These are phyloP conservation scores for Lycophotia porphyrea DNA, from an alignment of 2,888 invertebrate genomes.

Conservation along the genomic window DNA sequence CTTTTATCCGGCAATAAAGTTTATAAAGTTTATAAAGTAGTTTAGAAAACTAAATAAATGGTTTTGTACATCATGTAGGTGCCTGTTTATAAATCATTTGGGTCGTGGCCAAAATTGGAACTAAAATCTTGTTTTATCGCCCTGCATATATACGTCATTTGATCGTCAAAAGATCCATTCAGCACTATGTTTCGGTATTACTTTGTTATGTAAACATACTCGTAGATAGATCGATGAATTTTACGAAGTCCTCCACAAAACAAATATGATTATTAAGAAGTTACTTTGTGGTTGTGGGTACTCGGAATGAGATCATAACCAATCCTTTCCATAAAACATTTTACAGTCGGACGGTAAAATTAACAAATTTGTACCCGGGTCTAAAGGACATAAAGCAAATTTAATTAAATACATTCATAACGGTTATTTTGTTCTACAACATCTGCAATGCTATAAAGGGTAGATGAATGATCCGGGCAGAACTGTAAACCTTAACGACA, in stretches of 20 bases:
- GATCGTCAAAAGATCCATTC: no score
- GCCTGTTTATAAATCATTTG: not conserved
- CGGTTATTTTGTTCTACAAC: not conserved
- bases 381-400: not conserved
- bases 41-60: not conserved
- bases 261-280: not conserved
- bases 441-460: not conserved
- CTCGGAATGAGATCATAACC: not conserved
- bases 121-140: not conserved
- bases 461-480: no score
- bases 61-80: not conserved
- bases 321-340: slow-evolving; percentile 17
- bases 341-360: slow-evolving; percentile 13
- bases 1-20: slow-evolving; percentile 7
- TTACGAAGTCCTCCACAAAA: not conserved
- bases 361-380: slow-evolving; percentile 3
- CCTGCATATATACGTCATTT: no score
- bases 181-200: not conserved
- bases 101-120: not conserved
- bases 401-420: slow-evolving; percentile 17
- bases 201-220: not conserved
- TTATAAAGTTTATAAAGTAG: no score
- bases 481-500: not conserved
- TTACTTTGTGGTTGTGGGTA: not conserved
- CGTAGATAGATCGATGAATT: not conserved